A percentile compares a stretch with the other conserved stretches of the same genome.
phyloP scores from a whole-genome alignment of 2,797 vertebrate species.

The Enteromius afrohamiltoni region DNA sequence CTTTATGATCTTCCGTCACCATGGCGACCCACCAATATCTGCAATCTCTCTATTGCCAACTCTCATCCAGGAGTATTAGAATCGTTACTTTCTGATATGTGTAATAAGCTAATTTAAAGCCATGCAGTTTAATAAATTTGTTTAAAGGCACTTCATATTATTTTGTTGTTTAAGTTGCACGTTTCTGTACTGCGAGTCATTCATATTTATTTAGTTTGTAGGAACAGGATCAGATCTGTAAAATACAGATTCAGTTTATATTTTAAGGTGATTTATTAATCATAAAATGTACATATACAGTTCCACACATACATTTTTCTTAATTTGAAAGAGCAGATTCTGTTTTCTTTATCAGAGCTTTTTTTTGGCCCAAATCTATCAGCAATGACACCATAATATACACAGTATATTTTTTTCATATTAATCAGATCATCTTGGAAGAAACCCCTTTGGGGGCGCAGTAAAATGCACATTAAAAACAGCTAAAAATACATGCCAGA shows the following conservation, averaged over 20 bases:
- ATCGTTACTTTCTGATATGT: neutral
- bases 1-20: conserved; percentile 2
- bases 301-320: neutral
- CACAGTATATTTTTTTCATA: too few relatives aligned
- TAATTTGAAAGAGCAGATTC: neutral
- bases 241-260: neutral
- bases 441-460: neutral
- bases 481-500: neutral
- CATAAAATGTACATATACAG: neutral
- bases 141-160: neutral
- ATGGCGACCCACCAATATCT: neutral
- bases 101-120: neutral
- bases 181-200: neutral
- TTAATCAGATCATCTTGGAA: neutral
- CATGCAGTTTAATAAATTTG: conserved; percentile 8
- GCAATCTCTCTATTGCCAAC: neutral
- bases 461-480: neutral
- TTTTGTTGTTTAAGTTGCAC: neutral
- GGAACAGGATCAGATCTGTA: neutral
- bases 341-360: neutral
- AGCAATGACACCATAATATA: neutral
- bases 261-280: conserved; percentile 17
- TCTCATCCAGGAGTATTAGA: neutral
- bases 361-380: neutral
- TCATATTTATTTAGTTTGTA: neutral